Conservation (phyloP, 2,113 vertebrate species). For the Isurus oxyrinchus region DNA sequence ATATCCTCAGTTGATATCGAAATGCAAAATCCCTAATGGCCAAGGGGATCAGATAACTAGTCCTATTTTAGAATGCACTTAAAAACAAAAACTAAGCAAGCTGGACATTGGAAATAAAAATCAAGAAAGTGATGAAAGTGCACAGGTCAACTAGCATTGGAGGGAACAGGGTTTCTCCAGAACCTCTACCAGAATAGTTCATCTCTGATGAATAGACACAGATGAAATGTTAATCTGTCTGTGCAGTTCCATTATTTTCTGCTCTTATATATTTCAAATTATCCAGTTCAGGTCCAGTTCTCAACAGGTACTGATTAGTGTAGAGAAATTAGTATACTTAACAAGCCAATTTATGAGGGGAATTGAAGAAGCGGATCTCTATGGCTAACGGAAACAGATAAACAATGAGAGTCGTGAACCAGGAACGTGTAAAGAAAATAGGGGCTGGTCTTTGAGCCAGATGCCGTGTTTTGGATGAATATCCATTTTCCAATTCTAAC, state of each 20-base stretch:
- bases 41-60: neutral
- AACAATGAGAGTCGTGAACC: neutral
- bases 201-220: neutral
- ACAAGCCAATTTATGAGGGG: neutral
- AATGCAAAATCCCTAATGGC: too few species aligned
- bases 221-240: neutral
- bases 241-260: neutral
- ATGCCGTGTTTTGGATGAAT: neutral
- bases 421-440: neutral
- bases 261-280: neutral
- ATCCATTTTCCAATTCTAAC: neutral
- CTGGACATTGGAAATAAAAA: constrained; percentile 1
- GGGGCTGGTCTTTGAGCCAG: neutral
- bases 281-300: neutral
- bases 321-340: neutral
- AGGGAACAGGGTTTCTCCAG: neutral
- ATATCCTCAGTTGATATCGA: neutral
- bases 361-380: neutral
- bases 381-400: neutral
- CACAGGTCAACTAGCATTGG: neutral
- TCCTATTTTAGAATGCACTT: neutral
- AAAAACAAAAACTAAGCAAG: neutral
- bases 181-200: neutral
- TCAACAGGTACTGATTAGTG: neutral
- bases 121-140: neutral